A percentile compares a stretch with the other conserved stretches of the same genome.
These are phyloP conservation scores for Steatocranus sp. DNA, from an alignment of 2,797 vertebrate genomes.

Conservation along the genomic window DNA sequence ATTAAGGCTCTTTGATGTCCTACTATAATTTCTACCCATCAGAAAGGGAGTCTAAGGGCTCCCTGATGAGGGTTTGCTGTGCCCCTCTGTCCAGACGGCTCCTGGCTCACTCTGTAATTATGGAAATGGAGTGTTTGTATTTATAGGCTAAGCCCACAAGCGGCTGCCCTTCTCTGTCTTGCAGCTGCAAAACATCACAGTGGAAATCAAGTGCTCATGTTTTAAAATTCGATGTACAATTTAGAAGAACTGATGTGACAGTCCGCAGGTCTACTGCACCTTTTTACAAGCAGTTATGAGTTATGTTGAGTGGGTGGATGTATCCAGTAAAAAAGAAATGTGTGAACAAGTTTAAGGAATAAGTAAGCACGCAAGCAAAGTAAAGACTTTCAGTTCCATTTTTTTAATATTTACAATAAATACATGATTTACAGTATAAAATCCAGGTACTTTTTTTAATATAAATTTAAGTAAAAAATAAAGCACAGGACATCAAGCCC, in stretches of 20 bases:
- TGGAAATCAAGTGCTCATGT: conserved; percentile 76
- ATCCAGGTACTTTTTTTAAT: conserved; percentile 79
- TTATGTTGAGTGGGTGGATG: conserved; percentile 43
- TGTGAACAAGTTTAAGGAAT: conserved; percentile 19
- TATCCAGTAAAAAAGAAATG: conserved; percentile 19
- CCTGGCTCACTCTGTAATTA: conserved; percentile 88
- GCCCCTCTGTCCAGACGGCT: conserved; percentile 80
- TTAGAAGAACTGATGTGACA: conserved; percentile 40
- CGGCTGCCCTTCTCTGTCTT: conserved; percentile 78
- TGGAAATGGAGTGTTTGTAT: conserved; percentile 93
- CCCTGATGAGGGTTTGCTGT: conserved; percentile 73
- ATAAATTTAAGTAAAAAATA: conserved; percentile 82
- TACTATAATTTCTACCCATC: conserved; percentile 74
- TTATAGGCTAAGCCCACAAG: conserved; percentile 90
- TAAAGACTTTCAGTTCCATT: conserved; percentile 54
- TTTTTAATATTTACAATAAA: conserved; percentile 91
- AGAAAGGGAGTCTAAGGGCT: conserved; percentile 71
- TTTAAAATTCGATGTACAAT: conserved; percentile 42
- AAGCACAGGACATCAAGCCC: conserved; percentile 92
- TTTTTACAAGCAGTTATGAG: conserved; percentile 7
- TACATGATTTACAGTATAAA: conserved; percentile 91
- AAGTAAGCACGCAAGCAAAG: not conserved
- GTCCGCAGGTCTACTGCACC: conserved; percentile 26
- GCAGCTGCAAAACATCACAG: conserved; percentile 88
- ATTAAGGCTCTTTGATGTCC: conserved; percentile 75